These are phyloP conservation scores for Phthorimaea operculella DNA, from an alignment of 1,140 invertebrate species.

Conservation along the genomic window DNA sequence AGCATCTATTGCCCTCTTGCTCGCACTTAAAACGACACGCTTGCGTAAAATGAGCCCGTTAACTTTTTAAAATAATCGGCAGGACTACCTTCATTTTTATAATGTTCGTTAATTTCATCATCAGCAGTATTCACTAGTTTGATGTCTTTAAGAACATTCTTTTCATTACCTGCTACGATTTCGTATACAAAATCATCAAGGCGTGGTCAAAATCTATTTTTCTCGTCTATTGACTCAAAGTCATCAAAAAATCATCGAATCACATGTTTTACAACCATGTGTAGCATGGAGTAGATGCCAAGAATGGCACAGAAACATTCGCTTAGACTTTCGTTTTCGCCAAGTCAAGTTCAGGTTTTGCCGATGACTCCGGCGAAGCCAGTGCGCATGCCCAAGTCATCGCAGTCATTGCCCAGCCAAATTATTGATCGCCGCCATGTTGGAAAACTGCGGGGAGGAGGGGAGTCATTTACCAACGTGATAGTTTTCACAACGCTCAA, in stretches of 20 bases:
- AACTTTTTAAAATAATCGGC: neutral
- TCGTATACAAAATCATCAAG: neutral
- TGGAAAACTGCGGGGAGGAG: constrained; percentile 47
- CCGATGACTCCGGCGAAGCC: constrained; percentile 43
- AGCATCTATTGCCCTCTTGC: neutral
- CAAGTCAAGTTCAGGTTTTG: constrained; percentile 67
- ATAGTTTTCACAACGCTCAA: constrained; percentile 67
- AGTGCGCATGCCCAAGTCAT: constrained; percentile 62
- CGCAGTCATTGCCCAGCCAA: constrained; percentile 66
- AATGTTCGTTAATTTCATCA: neutral
- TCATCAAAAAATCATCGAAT: neutral
- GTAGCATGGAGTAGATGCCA: constrained; percentile 31
- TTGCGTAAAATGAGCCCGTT: neutral
- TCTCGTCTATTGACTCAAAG: neutral
- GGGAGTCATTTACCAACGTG: constrained; percentile 61
- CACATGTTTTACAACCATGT: neutral
- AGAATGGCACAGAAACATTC: constrained; percentile 64
- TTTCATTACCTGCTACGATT: neutral
- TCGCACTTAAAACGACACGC: neutral
- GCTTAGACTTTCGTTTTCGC: constrained; percentile 65
- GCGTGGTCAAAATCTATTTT: neutral
- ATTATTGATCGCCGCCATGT: constrained; percentile 65
- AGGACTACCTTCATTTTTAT: neutral
- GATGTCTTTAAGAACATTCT: neutral
- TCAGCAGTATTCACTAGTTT: neutral